Base-by-base conservation (phyloP, 2,888 invertebrate species). In the Drosophila aldrichi region DNA sequence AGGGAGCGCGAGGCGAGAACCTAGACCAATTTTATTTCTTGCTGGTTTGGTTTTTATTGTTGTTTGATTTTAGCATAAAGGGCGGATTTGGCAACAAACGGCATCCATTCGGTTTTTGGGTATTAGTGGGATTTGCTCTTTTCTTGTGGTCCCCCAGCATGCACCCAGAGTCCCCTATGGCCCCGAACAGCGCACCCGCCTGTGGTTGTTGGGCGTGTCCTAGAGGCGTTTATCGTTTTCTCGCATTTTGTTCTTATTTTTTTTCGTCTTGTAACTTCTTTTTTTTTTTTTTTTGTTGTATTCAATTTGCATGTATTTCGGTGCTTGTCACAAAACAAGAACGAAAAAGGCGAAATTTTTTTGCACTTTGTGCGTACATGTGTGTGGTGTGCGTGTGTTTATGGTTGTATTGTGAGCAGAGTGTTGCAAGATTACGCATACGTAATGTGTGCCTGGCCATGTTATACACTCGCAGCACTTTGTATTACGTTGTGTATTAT, bases 21-120 rank as follows among this genome's bases (percentile, higher is more conserved):
- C 34, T 68, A 48, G 62, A 60, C 70, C 78, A 79, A 75, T 77
- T 81, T 78, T 56, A 78, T 75, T 70, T 82, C 68, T 74, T 69
- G 81, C 69, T 74, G 81, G 68, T 69, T 70, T 65, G 41, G 20
- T 67, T 81, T 86, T 88, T 81, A 87, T 88, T 87, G 81, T 87
- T 87, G 84, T 84, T 88, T 83, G 82, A 88, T 88, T 83, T 88
- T 69, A 70, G 81, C 88, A 83, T 83, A 83, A 83, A 83, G 74
- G 74, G 71, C 77, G 88, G 82, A 88, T 85, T 88, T 83, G 80
- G 62, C 77, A 74, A 70, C 82, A 85, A 88, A 85, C 88, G 86
- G 77, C 82, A 74, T 82, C 86, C 86, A 79, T 83, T 88, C 85
- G 74, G 77, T 76, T 72, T 55, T 54, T 61, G 68, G 85, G 82